Conservation (phyloP, 2,113 vertebrate species). For the Phoxinus phoxinus region DNA sequence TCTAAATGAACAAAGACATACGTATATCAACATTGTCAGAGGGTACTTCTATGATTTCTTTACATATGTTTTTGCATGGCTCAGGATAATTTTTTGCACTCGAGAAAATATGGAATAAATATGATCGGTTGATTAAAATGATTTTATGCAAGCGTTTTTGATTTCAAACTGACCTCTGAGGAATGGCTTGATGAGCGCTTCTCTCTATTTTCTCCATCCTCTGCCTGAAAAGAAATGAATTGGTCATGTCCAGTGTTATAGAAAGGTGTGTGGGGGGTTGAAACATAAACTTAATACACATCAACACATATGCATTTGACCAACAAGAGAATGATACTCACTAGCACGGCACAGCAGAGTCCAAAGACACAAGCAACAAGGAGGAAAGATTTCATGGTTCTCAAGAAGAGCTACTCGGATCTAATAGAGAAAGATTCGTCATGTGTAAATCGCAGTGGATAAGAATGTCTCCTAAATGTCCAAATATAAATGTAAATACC, state of each 20-base stretch:
- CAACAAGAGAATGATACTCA: not conserved
- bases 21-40: not conserved
- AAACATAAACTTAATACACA: not conserved
- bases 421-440: not conserved
- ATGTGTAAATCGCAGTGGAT: not conserved
- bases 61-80: not conserved
- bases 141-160: not conserved
- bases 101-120: not conserved
- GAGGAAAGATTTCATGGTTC: conserved; percentile 23
- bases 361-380: not conserved
- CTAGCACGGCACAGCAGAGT: conserved; percentile 18
- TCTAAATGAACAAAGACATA: not conserved
- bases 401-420: not conserved
- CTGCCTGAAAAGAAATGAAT: not conserved
- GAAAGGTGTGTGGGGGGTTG: not conserved
- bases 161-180: conserved; percentile 24
- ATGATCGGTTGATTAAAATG: not conserved
- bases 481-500: not conserved
- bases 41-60: not conserved
- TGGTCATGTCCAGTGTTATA: not conserved
- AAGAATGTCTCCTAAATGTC: not conserved
- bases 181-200: conserved; percentile 32
- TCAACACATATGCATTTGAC: not conserved
- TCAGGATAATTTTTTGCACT: not conserved
- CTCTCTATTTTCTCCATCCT: conserved; percentile 12